phyloP scores from a whole-genome alignment of 2,888 invertebrate genomes.

The Cybosia mesomella region DNA sequence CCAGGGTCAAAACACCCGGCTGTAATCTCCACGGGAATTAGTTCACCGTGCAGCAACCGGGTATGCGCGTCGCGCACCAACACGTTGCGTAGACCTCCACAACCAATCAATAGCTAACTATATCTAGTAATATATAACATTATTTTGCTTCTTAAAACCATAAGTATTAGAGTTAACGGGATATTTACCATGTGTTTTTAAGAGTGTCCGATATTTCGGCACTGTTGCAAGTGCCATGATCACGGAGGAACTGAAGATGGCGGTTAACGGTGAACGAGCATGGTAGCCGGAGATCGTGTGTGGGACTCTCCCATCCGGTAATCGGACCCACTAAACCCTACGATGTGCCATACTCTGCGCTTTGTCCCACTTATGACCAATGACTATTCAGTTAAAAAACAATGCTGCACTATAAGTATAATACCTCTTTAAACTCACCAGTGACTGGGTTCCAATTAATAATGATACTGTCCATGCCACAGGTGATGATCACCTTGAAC shows the following conservation, averaged over 20 bases:
- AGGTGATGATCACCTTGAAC: constrained; percentile 91
- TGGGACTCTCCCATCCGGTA: too few relatives aligned
- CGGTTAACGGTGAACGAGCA: too few relatives aligned
- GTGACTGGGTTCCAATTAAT: constrained; percentile 93
- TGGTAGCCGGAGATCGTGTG: too few relatives aligned
- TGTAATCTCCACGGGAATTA: constrained; percentile 90
- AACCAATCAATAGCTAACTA: background rate
- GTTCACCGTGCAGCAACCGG: constrained; percentile 88
- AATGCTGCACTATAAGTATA: background rate
- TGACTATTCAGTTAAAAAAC: too few relatives aligned
- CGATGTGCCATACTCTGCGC: too few relatives aligned
- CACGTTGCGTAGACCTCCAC: constrained; percentile 88
- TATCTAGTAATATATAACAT: background rate
- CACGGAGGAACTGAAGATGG: too few relatives aligned
- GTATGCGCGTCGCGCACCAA: constrained; percentile 91
- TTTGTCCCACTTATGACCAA: too few relatives aligned
- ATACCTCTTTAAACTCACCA: constrained; percentile 66
- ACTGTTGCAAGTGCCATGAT: too few relatives aligned
- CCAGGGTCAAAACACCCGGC: constrained; percentile 92
- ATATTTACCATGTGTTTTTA: too few relatives aligned
- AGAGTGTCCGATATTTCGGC: too few relatives aligned
- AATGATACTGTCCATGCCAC: constrained; percentile 92
- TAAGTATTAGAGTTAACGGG: too few relatives aligned
- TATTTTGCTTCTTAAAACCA: background rate
- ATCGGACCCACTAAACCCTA: too few relatives aligned